phyloP scores from a whole-genome alignment of 2,888 invertebrate genomes.

The Rugalucina vietnamica region DNA sequence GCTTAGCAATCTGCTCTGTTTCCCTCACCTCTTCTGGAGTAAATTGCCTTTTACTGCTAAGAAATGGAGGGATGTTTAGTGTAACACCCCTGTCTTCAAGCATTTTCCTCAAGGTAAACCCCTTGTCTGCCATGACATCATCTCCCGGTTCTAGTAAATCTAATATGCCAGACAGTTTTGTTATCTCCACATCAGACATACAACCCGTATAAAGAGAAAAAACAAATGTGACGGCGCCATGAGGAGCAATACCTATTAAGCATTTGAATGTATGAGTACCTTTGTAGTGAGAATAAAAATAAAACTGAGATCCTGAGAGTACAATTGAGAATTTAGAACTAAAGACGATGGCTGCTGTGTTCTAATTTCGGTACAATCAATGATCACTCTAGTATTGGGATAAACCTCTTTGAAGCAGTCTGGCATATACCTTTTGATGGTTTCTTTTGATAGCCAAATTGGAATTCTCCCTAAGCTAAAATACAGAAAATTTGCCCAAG shows the following conservation, averaged over 20 bases:
- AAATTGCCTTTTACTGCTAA: conserved; percentile 36
- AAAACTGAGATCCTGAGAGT: too few species aligned
- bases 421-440: conserved; percentile 24
- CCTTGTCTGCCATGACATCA: too few species aligned
- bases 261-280: conserved; percentile 42
- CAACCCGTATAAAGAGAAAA: conserved; percentile 36
- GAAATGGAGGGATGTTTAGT: conserved; percentile 28
- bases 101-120: too few species aligned
- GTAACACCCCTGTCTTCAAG: background rate
- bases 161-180: conserved; percentile 27
- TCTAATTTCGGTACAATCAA: too few species aligned
- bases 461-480: conserved; percentile 25
- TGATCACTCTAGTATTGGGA: conserved; percentile 38
- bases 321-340: conserved; percentile 42
- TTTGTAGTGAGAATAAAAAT: conserved; percentile 58
- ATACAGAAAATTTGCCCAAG: conserved; percentile 40
- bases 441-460: conserved; percentile 22
- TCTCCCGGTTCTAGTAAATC: conserved; percentile 44
- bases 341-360: too few species aligned
- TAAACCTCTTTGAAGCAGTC: conserved; percentile 30
- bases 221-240: conserved; percentile 48
- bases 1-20: conserved; percentile 37
- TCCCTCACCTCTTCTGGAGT: conserved; percentile 27
- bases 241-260: conserved; percentile 42
- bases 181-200: conserved; percentile 42